phyloP scores from a whole-genome alignment of 2,797 vertebrate species.

The Gadopsis bispinosus region DNA sequence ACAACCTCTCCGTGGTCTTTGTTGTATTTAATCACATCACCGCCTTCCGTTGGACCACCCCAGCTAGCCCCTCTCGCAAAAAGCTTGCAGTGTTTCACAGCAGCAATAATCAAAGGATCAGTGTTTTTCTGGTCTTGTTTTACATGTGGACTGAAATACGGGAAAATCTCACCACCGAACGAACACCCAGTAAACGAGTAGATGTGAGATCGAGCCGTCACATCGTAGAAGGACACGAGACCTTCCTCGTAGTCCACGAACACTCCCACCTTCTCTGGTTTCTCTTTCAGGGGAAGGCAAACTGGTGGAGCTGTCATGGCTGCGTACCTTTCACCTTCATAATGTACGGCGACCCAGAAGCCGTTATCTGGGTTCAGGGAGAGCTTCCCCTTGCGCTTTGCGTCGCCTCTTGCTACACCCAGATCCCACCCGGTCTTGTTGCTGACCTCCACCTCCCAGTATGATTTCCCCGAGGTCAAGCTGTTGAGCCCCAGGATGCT shows the following conservation, averaged over 20 bases:
- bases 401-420: constrained; percentile 43
- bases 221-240: constrained; percentile 70
- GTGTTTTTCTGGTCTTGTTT: constrained; percentile 41
- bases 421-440: constrained; percentile 65
- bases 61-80: too few relatives aligned
- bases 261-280: constrained; percentile 66
- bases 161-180: constrained; percentile 55
- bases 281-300: constrained; percentile 20
- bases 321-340: constrained; percentile 52
- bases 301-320: constrained; percentile 34
- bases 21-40: too few relatives aligned
- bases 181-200: constrained; percentile 57
- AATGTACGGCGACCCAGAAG: constrained; percentile 70
- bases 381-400: constrained; percentile 55
- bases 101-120: constrained; percentile 60
- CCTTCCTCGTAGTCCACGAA: constrained; percentile 68
- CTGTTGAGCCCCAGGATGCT: constrained; percentile 52
- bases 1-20: too few relatives aligned
- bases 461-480: constrained; percentile 46
- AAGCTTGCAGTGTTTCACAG: constrained; percentile 1
- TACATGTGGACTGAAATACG: constrained; percentile 72
- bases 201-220: constrained; percentile 53
- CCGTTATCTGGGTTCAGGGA: constrained; percentile 52
- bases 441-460: constrained; percentile 67
- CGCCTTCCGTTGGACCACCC: too few relatives aligned